Evolutionary conservation across 2,113 vertebrate species (phyloP), one percentile per base, ranked within the genome.

Genomic region (Myanophis thanlyinensis): DNA sequence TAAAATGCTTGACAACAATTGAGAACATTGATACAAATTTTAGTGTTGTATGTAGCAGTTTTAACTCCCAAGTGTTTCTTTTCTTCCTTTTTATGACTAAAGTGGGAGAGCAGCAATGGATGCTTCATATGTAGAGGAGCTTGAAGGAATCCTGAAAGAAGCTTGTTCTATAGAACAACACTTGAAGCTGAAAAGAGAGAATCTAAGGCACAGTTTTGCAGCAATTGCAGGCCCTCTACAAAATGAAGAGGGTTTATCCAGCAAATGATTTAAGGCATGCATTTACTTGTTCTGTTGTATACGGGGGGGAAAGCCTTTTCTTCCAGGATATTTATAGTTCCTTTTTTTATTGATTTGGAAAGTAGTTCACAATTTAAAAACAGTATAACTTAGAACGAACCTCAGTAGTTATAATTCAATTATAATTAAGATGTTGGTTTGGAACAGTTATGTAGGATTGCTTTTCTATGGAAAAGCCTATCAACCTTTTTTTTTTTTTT

Each of bases 141-240:
- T 97, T 94, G 96, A 97, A 88, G 96, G 80, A 94, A 97, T 97
- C 94, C 94, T 97, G 94, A 96, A 96, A 95, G 97, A 97, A 96
- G 96, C 97, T 86, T 92, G 88, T 91, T 87, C 91, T 93, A 89
- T 97, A 91, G 97, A 97, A 96, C 94, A 95, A 59, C 96, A 96
- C 85, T 91, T 97, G 53, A 93, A 95, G 90, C 94, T 95, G 91
- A 97, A 97, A 94, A 96, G 95, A 93, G 97, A 97, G 44, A 91
- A 95, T 40, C 93, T 97, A 87, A 96, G 91, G 93, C 95, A 96
- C 90, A 95, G 94, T 40, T 93, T 97, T 86, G 94, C 95, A 73
- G 89, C 95, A 54, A 97, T 97, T 93, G 94, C 96, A 92, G 95
- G 97, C 52, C 95, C 96, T 87, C 89, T 97, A 30, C 95, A 97